Base-by-base conservation (phyloP, 2,797 vertebrate genomes). In the Adrianichthys oophorus region DNA sequence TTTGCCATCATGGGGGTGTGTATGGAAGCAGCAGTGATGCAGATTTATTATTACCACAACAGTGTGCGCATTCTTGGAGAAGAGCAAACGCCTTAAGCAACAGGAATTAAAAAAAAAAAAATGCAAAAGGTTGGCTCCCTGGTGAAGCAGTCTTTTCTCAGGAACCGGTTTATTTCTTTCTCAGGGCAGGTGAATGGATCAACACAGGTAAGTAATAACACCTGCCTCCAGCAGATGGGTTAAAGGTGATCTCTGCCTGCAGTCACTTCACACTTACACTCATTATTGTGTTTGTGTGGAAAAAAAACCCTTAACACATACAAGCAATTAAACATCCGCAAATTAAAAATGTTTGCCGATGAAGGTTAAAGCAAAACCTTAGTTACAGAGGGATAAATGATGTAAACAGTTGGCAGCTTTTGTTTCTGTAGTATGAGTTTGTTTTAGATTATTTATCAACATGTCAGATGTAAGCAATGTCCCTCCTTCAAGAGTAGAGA, bases 141-240 rank as follows among this genome's bases (percentile, higher is more conserved):
- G 7, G 49, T 37, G 56, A 55, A 23, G 50, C 23, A 19, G 19
- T 16, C 47, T 47, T 57, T 67, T 70, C 45, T 61, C 41, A 46
- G 54, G 56, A 83, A 78, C 65, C 65, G 15, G 72, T 79, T 81
- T 48, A 59, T 63, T 83, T 67, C 70, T 65, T 57, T 70, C 77
- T 66, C 15, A 48, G 69, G 78, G 75, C 70, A 62, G 60, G 65
- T 51, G 62, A 67, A 59, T 10, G 43, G 59, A 53, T 58, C 56
- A 59, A 58, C 49, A 45, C 52, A 71, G 65, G 65, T 60, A 64
- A 61, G 63, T 65, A 64, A 51, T 12, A 54, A 63, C 70, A 82
- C 72, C 67, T 56, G 78, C 57, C 83, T 67, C 59, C 67, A 83
- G 73, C 78, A 61, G 66, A 70, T 70, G 70, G 47, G 69, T 41